phyloP scores from a whole-genome alignment of 2,888 invertebrate species.

The Acleris cristana region DNA sequence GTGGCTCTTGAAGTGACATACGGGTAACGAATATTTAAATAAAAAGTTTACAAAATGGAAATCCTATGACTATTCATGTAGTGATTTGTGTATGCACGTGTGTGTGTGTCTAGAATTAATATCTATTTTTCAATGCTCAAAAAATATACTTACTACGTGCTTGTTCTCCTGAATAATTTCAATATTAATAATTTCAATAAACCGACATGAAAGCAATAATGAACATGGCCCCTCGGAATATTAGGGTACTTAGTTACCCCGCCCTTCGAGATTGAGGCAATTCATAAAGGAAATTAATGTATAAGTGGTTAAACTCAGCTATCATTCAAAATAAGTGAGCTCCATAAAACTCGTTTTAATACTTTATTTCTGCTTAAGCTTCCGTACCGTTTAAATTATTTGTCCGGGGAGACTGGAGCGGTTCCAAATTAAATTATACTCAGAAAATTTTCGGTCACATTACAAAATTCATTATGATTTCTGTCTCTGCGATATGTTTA shows the following conservation, averaged over 20 bases:
- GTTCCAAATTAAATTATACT: constrained; percentile 81
- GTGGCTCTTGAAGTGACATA: too few relatives aligned
- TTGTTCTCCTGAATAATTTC: not conserved
- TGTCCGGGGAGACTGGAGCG: constrained; percentile 74
- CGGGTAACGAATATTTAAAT: too few relatives aligned
- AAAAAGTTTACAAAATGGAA: too few relatives aligned
- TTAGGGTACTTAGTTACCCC: constrained; percentile 27
- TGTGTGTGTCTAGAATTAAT: too few relatives aligned
- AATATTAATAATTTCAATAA: constrained; percentile 18
- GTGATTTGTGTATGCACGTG: too few relatives aligned
- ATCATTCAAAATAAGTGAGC: constrained; percentile 74
- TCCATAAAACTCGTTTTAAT: constrained; percentile 77
- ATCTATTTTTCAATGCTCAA: too few relatives aligned
- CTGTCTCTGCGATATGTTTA: constrained; percentile 56
- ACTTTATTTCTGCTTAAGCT: constrained; percentile 80
- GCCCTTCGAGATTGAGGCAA: constrained; percentile 50
- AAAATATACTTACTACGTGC: too few relatives aligned
- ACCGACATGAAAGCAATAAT: constrained; percentile 21
- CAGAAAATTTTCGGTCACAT: constrained; percentile 71
- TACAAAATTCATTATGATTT: constrained; percentile 69
- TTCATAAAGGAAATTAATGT: constrained; percentile 69
- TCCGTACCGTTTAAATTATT: constrained; percentile 79
- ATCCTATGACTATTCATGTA: too few relatives aligned
- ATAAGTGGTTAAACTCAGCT: constrained; percentile 67
- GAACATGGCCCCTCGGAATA: constrained; percentile 22